Percentiles rank a stretch among this genome's conserved stretches.
Conservation (phyloP, 2,797 vertebrate genomes). For the Myotis planiceps region DNA sequence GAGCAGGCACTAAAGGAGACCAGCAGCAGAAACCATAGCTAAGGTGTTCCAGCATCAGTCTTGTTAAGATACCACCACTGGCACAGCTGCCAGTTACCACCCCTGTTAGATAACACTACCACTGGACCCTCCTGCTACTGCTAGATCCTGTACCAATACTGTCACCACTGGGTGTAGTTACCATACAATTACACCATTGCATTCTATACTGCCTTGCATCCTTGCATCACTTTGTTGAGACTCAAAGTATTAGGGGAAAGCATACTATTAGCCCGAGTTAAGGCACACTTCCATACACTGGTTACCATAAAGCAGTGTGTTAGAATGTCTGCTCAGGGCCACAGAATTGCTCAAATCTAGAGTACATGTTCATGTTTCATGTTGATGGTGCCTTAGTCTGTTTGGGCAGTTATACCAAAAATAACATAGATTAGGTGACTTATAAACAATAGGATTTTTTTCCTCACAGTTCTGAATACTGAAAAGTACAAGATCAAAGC, state of each 20-base stretch:
- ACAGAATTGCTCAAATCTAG: not conserved
- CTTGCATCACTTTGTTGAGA: not conserved
- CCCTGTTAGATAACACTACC: not conserved
- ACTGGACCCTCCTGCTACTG: not conserved
- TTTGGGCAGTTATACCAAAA: not conserved
- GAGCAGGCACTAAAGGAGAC: not conserved
- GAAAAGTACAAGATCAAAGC: not conserved
- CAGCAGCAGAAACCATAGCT: not conserved
- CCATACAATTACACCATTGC: not conserved
- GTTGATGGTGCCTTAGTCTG: not conserved
- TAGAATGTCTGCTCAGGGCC: not conserved
- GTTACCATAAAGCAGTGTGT: not conserved
- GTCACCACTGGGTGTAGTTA: not conserved
- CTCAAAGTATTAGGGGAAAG: not conserved
- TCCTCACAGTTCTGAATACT: not conserved
- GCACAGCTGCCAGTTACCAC: not conserved
- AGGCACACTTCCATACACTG: not conserved
- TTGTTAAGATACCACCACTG: not conserved
- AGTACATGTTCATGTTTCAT: not conserved
- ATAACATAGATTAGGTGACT: not conserved
- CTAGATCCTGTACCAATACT: not conserved
- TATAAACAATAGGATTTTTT: not conserved
- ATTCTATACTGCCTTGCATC: not conserved
- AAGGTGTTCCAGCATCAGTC: not conserved
- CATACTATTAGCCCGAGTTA: not conserved